A percentile compares a stretch with the other conserved stretches of the same genome.
Conservation (phyloP, 2,888 invertebrate species). For the Xanthorhoe spadicearia region DNA sequence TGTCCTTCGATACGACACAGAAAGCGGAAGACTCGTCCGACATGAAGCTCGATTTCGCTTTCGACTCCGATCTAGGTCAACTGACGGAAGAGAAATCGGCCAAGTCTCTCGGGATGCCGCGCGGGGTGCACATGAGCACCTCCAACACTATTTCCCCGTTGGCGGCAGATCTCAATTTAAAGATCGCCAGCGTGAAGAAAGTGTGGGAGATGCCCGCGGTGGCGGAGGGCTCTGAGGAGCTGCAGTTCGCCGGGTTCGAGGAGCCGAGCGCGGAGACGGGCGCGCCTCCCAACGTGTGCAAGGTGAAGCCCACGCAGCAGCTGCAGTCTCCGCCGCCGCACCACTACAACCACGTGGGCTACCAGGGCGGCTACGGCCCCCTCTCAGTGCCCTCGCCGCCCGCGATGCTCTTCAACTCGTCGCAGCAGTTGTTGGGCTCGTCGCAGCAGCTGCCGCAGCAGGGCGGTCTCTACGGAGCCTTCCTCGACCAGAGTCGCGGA, state of each 20-base stretch:
- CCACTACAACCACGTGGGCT: constrained; percentile 88
- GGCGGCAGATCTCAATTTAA: constrained; percentile 95
- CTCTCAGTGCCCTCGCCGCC: constrained; percentile 95
- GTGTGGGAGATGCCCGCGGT: constrained; percentile 93
- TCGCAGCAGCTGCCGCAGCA: constrained; percentile 87
- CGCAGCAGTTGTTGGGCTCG: constrained; percentile 84
- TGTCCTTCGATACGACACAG: constrained; percentile 85
- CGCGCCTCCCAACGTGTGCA: constrained; percentile 89
- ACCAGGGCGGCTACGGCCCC: constrained; percentile 90
- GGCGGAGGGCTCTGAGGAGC: constrained; percentile 84
- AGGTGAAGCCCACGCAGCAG: constrained; percentile 94
- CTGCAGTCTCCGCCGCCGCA: constrained; percentile 88
- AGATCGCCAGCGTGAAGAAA: constrained; percentile 97
- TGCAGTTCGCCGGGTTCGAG: constrained; percentile 76
- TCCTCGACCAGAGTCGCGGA: constrained; percentile 90
- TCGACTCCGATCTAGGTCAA: constrained; percentile 92
- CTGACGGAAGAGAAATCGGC: constrained; percentile 89
- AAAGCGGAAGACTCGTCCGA: constrained; percentile 91
- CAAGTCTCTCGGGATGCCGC: constrained; percentile 81
- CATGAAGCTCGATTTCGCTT: constrained; percentile 96
- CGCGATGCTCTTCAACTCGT: constrained; percentile 92
- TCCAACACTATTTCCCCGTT: constrained; percentile 91
- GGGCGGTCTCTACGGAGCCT: constrained; percentile 92
- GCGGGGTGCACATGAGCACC: constrained; percentile 86
- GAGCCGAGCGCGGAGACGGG: constrained; percentile 78